Evolutionary conservation across 2,888 invertebrate genomes (phyloP).

Genomic region (Congeria kusceri): DNA sequence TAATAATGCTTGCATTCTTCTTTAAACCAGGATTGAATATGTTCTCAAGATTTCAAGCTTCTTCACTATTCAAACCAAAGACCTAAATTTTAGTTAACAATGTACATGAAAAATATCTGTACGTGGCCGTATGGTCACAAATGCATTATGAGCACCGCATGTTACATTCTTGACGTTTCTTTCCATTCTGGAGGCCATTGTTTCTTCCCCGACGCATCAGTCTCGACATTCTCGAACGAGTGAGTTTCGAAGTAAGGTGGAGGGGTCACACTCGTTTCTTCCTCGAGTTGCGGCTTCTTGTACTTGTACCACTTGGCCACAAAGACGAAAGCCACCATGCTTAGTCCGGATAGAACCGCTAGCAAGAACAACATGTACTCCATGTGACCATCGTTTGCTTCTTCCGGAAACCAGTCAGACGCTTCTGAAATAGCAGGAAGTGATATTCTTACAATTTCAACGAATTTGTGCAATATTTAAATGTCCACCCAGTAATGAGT

Average conservation of each 20-base stretch:
- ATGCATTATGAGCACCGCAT: too few relatives aligned
- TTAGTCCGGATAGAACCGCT: conserved; percentile 44
- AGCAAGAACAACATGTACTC: conserved; percentile 58
- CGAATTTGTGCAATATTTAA: too few relatives aligned
- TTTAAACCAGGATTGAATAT: neutral
- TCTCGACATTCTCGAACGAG: neutral
- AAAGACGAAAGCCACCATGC: conserved; percentile 46
- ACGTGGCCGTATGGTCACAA: neutral
- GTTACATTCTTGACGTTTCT: conserved; percentile 25
- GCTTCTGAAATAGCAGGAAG: conserved; percentile 33
- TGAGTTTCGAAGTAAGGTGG: conserved; percentile 12
- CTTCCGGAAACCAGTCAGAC: conserved; percentile 60
- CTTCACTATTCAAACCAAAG: neutral
- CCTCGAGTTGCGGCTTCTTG: conserved; percentile 44
- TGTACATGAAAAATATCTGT: neutral
- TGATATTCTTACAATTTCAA: too few relatives aligned
- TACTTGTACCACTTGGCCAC: conserved; percentile 54
- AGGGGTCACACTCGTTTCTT: neutral
- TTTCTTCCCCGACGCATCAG: conserved; percentile 7
- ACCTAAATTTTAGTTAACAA: neutral
- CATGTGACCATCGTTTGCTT: conserved; percentile 58
- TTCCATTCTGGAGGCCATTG: conserved; percentile 15
- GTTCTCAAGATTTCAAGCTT: neutral
- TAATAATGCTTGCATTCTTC: too few relatives aligned
- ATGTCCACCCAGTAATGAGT: too few relatives aligned